A percentile compares a stretch with the other conserved stretches of the same genome.
Evolutionary conservation across 2,797 vertebrate species (phyloP).

Genomic region (Mormyrus hasselquistii): DNA sequence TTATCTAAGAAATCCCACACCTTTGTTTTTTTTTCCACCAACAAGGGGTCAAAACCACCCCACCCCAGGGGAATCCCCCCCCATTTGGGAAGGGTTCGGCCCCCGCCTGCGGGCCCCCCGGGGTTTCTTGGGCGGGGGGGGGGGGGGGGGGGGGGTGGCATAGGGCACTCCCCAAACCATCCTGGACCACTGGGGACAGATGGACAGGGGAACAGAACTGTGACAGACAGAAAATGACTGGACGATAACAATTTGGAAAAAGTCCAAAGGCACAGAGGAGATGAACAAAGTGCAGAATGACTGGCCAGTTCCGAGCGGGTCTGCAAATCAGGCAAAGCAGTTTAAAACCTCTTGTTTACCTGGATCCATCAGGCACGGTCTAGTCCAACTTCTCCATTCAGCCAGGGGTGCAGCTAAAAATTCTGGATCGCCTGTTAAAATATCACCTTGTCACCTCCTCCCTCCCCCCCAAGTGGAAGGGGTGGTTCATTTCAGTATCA

Average conservation of each 20-base stretch:
- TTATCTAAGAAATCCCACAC: conserved; percentile 48
- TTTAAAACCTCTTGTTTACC: not conserved
- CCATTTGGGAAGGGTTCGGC: too few relatives aligned
- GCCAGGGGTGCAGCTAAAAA: not conserved
- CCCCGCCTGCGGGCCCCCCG: too few relatives aligned
- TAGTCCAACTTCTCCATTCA: not conserved
- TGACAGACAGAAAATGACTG: not conserved
- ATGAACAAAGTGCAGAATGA: not conserved
- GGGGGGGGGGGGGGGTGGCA: too few relatives aligned
- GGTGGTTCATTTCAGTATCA: not conserved
- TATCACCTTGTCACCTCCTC: not conserved
- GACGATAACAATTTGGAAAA: not conserved
- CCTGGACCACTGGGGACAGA: not conserved
- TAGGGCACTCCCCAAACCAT: not conserved
- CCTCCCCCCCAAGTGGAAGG: not conserved
- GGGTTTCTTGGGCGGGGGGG: too few relatives aligned
- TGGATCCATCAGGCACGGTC: not conserved
- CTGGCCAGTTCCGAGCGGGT: not conserved
- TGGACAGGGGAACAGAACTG: not conserved
- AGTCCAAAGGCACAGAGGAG: not conserved
- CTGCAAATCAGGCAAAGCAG: not conserved
- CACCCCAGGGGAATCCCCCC: too few relatives aligned
- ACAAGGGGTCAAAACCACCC: too few relatives aligned
- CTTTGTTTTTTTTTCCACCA: too few relatives aligned
- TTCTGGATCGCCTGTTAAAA: not conserved